Evolutionary conservation across 1,140 invertebrate genomes (phyloP).

Genomic region (Luehdorfia chinensis): DNA sequence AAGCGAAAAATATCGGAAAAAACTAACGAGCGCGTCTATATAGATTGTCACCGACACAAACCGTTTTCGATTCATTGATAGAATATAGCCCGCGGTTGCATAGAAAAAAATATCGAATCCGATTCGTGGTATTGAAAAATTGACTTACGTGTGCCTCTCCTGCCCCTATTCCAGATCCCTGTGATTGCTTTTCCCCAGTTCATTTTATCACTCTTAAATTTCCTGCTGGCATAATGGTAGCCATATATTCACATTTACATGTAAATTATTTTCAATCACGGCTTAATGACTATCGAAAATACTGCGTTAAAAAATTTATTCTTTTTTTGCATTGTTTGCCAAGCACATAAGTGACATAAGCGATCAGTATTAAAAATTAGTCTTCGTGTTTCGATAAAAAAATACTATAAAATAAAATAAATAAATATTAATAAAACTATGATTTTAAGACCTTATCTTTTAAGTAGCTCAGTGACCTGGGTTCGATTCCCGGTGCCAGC

Average conservation of each 20-base stretch:
- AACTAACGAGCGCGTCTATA: slow-evolving; percentile 1
- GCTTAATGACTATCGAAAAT: slow-evolving; percentile 9
- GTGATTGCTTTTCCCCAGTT: slow-evolving; percentile 2
- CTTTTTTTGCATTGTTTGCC: too few relatives aligned
- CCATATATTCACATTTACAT: slow-evolving; percentile 9
- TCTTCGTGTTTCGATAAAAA: too few relatives aligned
- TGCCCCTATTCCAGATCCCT: neutral
- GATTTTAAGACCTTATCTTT: too few relatives aligned
- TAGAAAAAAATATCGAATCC: slow-evolving; percentile 26
- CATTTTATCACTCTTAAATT: slow-evolving; percentile 5
- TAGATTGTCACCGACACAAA: slow-evolving; percentile 9
- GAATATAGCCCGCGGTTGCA: slow-evolving; percentile 35
- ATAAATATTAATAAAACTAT: too few relatives aligned
- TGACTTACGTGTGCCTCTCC: slow-evolving; percentile 8
- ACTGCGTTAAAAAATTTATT: slow-evolving; percentile 1
- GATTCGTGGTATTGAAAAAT: slow-evolving; percentile 13
- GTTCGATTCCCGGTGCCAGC: too few relatives aligned
- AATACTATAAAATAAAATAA: too few relatives aligned
- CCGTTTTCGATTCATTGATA: slow-evolving; percentile 30
- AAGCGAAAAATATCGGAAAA: neutral
- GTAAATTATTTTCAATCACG: slow-evolving; percentile 13
- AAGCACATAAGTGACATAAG: too few relatives aligned
- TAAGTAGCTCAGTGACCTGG: too few relatives aligned
- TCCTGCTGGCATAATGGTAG: neutral
- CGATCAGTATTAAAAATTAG: too few relatives aligned